These are phyloP conservation scores for Bradypodion ventrale DNA, from an alignment of 2,797 vertebrate species.

Conservation along the genomic window DNA sequence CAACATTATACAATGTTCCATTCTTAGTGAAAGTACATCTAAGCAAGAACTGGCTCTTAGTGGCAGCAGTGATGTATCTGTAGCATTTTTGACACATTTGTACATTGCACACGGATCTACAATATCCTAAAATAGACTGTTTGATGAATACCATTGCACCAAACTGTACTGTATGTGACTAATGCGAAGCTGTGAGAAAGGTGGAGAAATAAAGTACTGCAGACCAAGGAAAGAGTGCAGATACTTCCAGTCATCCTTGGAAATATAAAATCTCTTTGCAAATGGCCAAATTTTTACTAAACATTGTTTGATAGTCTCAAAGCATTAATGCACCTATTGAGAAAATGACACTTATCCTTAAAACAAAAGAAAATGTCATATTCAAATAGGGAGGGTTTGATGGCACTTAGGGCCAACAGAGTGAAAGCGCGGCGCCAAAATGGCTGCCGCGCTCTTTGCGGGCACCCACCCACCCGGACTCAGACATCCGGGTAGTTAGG, in stretches of 20 bases:
- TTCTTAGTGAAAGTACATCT: neutral
- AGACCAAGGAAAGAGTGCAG: slow-evolving; percentile 32
- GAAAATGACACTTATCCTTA: slow-evolving; percentile 53
- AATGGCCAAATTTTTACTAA: slow-evolving; percentile 65
- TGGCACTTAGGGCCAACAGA: slow-evolving; percentile 31
- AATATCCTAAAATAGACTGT: slow-evolving; percentile 60
- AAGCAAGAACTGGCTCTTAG: neutral
- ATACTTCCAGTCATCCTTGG: slow-evolving; percentile 55
- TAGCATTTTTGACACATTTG: slow-evolving; percentile 57
- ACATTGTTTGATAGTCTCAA: slow-evolving; percentile 53
- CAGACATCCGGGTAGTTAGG: too few species aligned
- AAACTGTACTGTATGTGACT: slow-evolving; percentile 53
- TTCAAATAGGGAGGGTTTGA: slow-evolving; percentile 43
- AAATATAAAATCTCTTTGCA: slow-evolving; percentile 62
- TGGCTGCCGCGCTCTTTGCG: too few species aligned
- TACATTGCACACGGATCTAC: slow-evolving; percentile 55
- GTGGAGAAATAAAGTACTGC: slow-evolving; percentile 63
- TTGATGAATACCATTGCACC: slow-evolving; percentile 60
- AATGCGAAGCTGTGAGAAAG: slow-evolving; percentile 52
- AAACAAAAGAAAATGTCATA: slow-evolving; percentile 51
- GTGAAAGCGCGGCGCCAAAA: too few species aligned
- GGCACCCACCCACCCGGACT: too few species aligned
- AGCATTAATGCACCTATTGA: slow-evolving; percentile 61
- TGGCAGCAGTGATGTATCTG: slow-evolving; percentile 9
- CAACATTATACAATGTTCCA: neutral